phyloP scores from a whole-genome alignment of 2,888 invertebrate species.

The Heliconius cydno region DNA sequence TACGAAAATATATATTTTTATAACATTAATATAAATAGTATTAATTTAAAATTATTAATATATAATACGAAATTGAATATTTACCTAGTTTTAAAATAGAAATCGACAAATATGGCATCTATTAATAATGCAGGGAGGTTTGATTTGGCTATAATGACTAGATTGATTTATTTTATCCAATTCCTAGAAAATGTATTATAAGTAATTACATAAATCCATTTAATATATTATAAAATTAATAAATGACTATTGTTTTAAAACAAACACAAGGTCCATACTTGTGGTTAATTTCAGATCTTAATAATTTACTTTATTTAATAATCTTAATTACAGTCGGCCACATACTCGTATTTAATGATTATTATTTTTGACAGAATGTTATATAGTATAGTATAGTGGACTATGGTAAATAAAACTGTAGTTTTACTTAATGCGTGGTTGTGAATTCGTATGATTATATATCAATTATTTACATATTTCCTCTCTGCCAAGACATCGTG shows the following conservation, averaged over 20 bases:
- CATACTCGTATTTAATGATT: too few relatives aligned
- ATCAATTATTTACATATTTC: too few relatives aligned
- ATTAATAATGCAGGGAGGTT: neutral
- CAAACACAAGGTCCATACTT: neutral
- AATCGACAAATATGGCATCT: neutral
- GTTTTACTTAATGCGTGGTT: too few relatives aligned
- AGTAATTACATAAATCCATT: neutral
- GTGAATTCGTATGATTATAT: too few relatives aligned
- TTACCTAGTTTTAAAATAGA: constrained; percentile 6
- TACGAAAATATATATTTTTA: too few relatives aligned
- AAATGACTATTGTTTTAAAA: neutral
- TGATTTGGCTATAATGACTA: neutral
- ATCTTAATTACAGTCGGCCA: too few relatives aligned
- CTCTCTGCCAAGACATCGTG: too few relatives aligned
- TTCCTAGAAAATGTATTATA: constrained; percentile 15
- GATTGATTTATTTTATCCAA: constrained; percentile 14
- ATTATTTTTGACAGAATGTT: too few relatives aligned
- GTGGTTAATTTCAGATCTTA: neutral
- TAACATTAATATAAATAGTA: neutral
- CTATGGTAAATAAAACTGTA: too few relatives aligned
- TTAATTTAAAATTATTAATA: neutral
- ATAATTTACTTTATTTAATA: too few relatives aligned
- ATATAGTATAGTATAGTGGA: too few relatives aligned
- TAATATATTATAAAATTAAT: too few relatives aligned
- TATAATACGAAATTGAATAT: neutral